Evolutionary conservation across 2,113 vertebrate species (phyloP), one percentile per base, ranked within the genome.

Genomic region (Ia io): DNA sequence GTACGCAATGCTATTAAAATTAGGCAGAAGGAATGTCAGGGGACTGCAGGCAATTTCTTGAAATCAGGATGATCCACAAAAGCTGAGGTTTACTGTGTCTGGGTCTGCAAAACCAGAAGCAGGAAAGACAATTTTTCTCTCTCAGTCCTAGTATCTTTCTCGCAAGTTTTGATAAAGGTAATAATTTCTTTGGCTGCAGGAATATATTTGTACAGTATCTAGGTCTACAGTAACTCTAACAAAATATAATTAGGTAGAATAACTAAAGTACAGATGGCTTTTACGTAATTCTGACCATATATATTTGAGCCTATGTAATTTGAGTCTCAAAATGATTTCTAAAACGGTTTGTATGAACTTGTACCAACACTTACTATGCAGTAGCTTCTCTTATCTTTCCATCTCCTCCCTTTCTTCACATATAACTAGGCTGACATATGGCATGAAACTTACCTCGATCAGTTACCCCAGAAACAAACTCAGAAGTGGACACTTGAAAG

Each of bases 191-290:
- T 88, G 69, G 9, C 47, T 56, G 86, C 59, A 77, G 30, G 11
- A 44, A 63, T 88, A 37, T 42, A 74, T 85, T 79, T 86, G 88
- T 79, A 87, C 30, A 79, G 65, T 40, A 94, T 95, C 93, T 91
- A 91, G 93, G 89, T 91, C 94, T 96, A 79, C 28, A 85, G n/a
- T 91, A 95, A 86, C 20, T 86, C 30, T 91, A 93, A 96, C 63
- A 84, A 83, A 93, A 94, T 86, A 87, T 71, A 97, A 94, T 95
- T 86, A 93, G 53, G 73, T 53, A 59, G 51, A 91, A 22, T 76
- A 94, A 87, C 40, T 35, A 47, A 88, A 80, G 63, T 73, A 59
- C 91, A 96, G 89, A 95, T 89, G 96, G 77, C 18, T 93, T 96
- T 96, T 93, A 86, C 56, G 91, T 95, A 96, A 79, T 76, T 95